phyloP scores from a whole-genome alignment of 2,113 vertebrate species.

The Todiramphus chloris region DNA sequence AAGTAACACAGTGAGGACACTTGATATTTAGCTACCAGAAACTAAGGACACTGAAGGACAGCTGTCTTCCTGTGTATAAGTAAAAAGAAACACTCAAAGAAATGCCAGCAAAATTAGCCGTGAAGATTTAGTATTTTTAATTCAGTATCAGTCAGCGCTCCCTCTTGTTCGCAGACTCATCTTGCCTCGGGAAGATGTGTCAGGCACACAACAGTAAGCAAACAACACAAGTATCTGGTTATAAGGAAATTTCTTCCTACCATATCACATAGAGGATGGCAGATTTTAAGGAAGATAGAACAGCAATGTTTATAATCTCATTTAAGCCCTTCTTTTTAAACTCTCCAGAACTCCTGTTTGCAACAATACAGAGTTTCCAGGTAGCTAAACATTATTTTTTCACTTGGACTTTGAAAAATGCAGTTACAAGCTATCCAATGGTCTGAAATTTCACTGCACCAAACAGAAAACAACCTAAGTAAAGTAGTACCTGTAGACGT shows the following conservation, averaged over 20 bases:
- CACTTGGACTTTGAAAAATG: neutral
- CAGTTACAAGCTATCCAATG: neutral
- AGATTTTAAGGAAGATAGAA: neutral
- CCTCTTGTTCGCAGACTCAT: neutral
- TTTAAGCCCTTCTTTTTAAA: neutral
- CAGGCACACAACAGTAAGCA: neutral
- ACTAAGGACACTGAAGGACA: neutral
- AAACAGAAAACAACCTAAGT: neutral
- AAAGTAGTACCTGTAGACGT: neutral
- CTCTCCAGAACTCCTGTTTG: neutral
- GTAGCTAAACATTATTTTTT: neutral
- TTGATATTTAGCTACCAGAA: neutral
- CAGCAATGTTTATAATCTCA: too few species aligned
- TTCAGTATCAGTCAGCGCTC: neutral
- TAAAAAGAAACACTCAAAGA: neutral
- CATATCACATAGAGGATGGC: neutral
- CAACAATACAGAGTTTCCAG: neutral
- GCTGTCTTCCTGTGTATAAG: neutral
- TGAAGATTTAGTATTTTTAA: constrained; percentile 1
- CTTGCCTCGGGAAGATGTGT: neutral
- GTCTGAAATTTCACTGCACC: neutral
- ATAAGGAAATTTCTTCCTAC: neutral
- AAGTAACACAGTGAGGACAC: neutral
- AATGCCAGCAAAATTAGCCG: constrained; percentile 3
- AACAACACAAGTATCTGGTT: neutral